phyloP scores from a whole-genome alignment of 2,888 invertebrate genomes.

The Lymantria dispar region DNA sequence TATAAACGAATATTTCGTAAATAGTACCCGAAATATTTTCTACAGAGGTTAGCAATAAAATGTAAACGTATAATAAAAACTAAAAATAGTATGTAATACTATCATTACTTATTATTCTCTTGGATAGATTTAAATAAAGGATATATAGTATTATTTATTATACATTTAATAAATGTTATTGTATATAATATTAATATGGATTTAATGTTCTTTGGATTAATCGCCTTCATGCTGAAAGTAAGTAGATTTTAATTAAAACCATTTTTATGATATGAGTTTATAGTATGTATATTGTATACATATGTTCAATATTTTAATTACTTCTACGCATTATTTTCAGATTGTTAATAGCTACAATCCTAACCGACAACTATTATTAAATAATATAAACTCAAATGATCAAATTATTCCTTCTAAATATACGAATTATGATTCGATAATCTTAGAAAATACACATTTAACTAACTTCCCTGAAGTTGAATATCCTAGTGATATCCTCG shows the following conservation, averaged over 20 bases:
- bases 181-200: conserved; percentile 10
- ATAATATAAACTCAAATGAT: neutral
- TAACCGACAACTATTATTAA: conserved; percentile 19
- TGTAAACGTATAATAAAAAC: conserved; percentile 21
- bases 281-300: neutral
- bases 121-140: conserved; percentile 1
- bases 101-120: conserved; percentile 7
- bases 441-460: conserved; percentile 12
- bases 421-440: conserved; percentile 17
- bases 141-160: neutral
- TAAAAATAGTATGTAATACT: conserved; percentile 2
- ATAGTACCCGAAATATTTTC: conserved; percentile 2
- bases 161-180: neutral
- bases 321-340: conserved; percentile 22
- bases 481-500: conserved; percentile 46
- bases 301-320: neutral
- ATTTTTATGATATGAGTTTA: neutral
- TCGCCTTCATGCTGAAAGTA: conserved; percentile 14
- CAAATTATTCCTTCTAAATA: conserved; percentile 3
- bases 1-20: neutral
- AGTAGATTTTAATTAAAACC: conserved; percentile 1
- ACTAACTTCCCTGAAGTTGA: conserved; percentile 47
- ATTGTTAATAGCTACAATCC: conserved; percentile 22
- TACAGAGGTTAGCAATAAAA: neutral
- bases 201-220: conserved; percentile 7